Percentiles rank a stretch among this genome's conserved stretches.
These are phyloP conservation scores for Dryadula phaetusa DNA, from an alignment of 2,888 invertebrate species.

Conservation along the genomic window DNA sequence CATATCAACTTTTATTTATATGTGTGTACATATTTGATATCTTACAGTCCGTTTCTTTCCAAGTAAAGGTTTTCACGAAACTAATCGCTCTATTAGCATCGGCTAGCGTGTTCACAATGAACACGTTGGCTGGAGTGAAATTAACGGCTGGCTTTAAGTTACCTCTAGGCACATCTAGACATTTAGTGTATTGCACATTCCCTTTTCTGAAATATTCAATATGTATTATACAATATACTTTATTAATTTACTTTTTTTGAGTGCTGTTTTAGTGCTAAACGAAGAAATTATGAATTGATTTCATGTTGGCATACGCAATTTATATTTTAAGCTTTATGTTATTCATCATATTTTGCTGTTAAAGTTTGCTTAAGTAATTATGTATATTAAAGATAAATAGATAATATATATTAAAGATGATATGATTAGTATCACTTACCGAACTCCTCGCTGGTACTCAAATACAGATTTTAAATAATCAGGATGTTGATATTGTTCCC, in stretches of 20 bases:
- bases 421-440: too few species aligned
- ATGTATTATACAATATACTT: not conserved
- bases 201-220: constrained; percentile 49
- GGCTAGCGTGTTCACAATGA: constrained; percentile 83
- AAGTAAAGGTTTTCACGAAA: constrained; percentile 54
- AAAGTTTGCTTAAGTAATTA: too few species aligned
- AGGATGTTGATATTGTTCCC: constrained; percentile 84
- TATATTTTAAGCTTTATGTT: too few species aligned
- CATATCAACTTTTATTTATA: not conserved
- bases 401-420: too few species aligned
- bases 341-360: too few species aligned
- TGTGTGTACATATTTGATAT: not conserved
- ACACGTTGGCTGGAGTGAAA: constrained; percentile 80
- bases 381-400: too few species aligned
- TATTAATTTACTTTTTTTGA: too few species aligned
- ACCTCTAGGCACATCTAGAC: constrained; percentile 59
- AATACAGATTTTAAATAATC: constrained; percentile 61
- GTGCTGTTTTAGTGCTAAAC: too few species aligned
- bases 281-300: too few species aligned
- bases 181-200: constrained; percentile 52
- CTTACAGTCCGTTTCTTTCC: constrained; percentile 54
- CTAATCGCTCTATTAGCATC: constrained; percentile 80
- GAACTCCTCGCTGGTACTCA: constrained; percentile 49
- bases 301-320: too few species aligned
- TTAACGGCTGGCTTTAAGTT: constrained; percentile 45